These are phyloP conservation scores for Nemapogon koenigi DNA, from an alignment of 2,888 invertebrate genomes.

Conservation along the genomic window DNA sequence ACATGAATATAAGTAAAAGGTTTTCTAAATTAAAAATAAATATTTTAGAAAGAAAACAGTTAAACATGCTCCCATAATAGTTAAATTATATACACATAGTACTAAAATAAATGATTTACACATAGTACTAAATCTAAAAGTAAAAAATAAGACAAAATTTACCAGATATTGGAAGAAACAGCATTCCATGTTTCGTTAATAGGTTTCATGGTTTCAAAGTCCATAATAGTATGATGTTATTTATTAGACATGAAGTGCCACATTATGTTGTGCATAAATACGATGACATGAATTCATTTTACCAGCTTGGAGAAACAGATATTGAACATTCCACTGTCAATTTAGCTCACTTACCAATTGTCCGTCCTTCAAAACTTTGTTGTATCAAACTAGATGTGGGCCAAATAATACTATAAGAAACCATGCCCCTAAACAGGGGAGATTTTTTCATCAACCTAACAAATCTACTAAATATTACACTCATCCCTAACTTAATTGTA, in stretches of 20 bases:
- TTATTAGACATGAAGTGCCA: too few species aligned
- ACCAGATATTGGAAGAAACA: too few species aligned
- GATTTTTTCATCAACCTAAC: constrained; percentile 38
- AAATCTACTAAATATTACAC: constrained; percentile 33
- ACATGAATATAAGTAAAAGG: too few species aligned
- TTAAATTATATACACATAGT: neutral
- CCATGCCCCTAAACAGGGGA: constrained; percentile 67
- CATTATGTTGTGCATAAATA: too few species aligned
- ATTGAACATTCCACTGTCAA: too few species aligned
- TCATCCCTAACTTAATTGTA: constrained; percentile 24
- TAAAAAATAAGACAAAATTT: too few species aligned
- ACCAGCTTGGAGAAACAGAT: too few species aligned
- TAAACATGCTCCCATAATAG: neutral
- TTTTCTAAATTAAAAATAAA: neutral
- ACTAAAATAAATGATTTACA: neutral
- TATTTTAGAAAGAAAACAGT: neutral
- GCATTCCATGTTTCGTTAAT: too few species aligned
- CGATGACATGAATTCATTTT: too few species aligned
- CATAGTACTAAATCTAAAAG: too few species aligned
- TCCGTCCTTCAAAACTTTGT: constrained; percentile 72
- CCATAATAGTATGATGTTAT: too few species aligned
- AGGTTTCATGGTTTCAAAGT: too few species aligned
- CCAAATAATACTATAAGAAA: constrained; percentile 75
- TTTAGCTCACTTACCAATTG: constrained; percentile 50
- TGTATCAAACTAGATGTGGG: constrained; percentile 76